Base-by-base conservation (phyloP, 2,113 vertebrate species). In the Sander lucioperca region DNA sequence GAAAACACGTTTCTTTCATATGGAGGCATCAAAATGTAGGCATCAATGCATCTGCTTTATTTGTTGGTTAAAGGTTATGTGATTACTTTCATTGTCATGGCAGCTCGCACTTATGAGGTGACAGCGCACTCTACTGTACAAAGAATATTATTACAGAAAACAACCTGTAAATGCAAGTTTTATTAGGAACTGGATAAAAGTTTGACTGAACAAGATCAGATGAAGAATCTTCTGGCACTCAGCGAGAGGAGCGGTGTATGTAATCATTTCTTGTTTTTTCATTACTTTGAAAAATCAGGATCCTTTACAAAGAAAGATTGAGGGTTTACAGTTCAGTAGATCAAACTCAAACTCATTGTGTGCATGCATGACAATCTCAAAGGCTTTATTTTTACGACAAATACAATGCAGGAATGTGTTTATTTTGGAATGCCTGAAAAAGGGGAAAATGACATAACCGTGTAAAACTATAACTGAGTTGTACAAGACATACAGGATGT, bases 41-140 rank as follows among this genome's bases (percentile, higher is more conserved):
- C 19, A 53, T 62, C 10, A 2, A 1, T 6, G 43, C 6, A n/a
- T 53, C 5, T 65, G n/a, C 12, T 57, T 53, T 43, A 30, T 27
- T 36, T 65, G n/a, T 36, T 68, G 39, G 10, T 50, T 36, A 6
- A 66, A 36, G 2, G 5, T 36, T 18, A 27, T 12, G 11, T 56
- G 47, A 62, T 33, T 30, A 8, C 30, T 56, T n/a, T 8, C 45
- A 70, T 14, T 45, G 4, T 18, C 7, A 21, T 3, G 4, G 33
- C 56, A 45, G 43, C 19, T 70, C 18, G 1, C n/a, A 9, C 8
- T 63, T 82, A 23, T 80, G 51, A 64, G 50, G 39, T 21, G 12
- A 18, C 68, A 84, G 84, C 64, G 45, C 76, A 5, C 83, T 87
- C 91, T 91, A 85, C 82, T 83, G 93, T 23, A n/a, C 68, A 80